These are phyloP conservation scores for Cosmorhoe ocellata DNA, from an alignment of 2,888 invertebrate species.

Conservation along the genomic window DNA sequence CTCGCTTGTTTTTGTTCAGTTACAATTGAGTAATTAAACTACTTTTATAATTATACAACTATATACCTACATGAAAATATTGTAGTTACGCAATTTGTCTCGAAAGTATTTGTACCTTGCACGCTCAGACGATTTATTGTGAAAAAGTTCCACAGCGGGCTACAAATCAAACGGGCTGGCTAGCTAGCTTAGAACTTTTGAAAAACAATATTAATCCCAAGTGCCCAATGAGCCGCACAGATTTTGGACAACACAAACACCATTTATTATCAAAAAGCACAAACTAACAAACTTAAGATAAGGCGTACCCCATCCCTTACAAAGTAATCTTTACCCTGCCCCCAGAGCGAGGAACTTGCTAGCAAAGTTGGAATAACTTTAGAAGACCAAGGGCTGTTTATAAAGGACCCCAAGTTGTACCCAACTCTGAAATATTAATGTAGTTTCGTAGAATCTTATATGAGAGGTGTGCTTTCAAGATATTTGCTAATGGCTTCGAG, in stretches of 20 bases:
- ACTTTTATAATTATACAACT: no score
- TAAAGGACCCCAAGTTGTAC: constrained; percentile 76
- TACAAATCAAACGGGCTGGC: no score
- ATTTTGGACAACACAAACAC: constrained; percentile 38
- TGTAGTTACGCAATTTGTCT: no score
- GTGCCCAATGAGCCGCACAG: constrained; percentile 25
- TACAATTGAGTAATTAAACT: no score
- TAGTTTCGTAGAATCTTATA: constrained; percentile 79
- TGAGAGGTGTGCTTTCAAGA: constrained; percentile 64
- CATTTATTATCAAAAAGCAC: constrained; percentile 56
- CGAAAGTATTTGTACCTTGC: no score
- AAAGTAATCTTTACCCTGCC: constrained; percentile 75
- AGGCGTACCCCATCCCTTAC: constrained; percentile 59
- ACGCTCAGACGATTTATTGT: no score
- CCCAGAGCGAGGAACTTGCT: constrained; percentile 57
- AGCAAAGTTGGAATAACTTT: constrained; percentile 81
- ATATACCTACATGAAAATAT: no score
- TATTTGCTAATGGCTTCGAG: constrained; percentile 56
- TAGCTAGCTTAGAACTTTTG: no score
- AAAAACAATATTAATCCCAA: constrained; percentile 15
- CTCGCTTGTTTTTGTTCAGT: no score
- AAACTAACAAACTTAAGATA: constrained; percentile 68
- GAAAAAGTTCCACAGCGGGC: no score
- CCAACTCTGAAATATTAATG: constrained; percentile 79
- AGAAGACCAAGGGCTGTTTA: constrained; percentile 82